Conservation (phyloP, 2,797 vertebrate species). For the Coccyzus lansbergi region DNA sequence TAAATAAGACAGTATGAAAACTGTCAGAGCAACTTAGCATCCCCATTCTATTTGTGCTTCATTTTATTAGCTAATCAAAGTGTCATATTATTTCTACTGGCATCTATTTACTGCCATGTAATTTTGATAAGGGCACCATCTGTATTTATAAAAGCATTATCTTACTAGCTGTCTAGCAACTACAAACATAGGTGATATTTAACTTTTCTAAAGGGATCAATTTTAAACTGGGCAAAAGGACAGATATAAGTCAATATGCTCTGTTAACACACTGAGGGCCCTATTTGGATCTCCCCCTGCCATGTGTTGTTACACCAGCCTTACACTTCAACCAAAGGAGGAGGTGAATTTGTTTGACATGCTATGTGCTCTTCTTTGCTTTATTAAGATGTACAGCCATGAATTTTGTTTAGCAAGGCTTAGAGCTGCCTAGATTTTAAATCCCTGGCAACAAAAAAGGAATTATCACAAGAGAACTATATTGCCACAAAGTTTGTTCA, state of each 20-base stretch:
- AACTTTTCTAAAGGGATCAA: slow-evolving; percentile 82
- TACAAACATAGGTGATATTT: slow-evolving; percentile 83
- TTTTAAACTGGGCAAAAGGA: slow-evolving; percentile 77
- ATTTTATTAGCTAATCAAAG: slow-evolving; percentile 79
- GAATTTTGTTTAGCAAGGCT: slow-evolving; percentile 45
- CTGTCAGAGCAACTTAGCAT: slow-evolving; percentile 71
- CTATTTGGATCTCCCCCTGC: slow-evolving; percentile 23
- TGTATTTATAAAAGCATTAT: slow-evolving; percentile 86
- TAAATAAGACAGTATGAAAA: slow-evolving; percentile 73
- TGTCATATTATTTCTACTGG: slow-evolving; percentile 76
- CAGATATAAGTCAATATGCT: slow-evolving; percentile 74
- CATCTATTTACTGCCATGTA: slow-evolving; percentile 80
- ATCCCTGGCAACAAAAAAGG: neutral
- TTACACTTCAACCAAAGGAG: neutral
- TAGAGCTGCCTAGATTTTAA: slow-evolving; percentile 30
- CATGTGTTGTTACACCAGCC: slow-evolving; percentile 15
- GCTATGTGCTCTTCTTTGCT: neutral
- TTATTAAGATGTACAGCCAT: slow-evolving; percentile 71
- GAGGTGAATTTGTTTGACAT: slow-evolving; percentile 32
- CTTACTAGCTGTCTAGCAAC: slow-evolving; percentile 81
- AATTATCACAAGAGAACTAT: neutral
- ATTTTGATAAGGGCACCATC: slow-evolving; percentile 83
- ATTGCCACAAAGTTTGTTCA: neutral
- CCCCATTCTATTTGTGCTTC: slow-evolving; percentile 62
- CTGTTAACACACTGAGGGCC: slow-evolving; percentile 62